phyloP scores from a whole-genome alignment of 2,797 vertebrate genomes.

The Gallinago solitaria region DNA sequence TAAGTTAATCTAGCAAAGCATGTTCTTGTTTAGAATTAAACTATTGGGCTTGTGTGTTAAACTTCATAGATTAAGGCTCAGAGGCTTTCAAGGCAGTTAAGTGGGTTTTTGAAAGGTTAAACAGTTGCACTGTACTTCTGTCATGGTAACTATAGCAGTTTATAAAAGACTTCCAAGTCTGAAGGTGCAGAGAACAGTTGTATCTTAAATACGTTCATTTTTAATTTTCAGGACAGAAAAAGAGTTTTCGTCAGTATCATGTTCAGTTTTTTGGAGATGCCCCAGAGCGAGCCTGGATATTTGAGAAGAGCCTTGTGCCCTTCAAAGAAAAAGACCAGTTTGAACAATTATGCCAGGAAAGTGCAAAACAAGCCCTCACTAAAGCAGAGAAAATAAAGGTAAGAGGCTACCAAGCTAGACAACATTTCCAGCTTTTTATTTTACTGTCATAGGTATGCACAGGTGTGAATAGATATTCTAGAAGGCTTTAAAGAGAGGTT shows the following conservation, averaged over 20 bases:
- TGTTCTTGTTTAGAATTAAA: not conserved
- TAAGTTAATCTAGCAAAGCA: not conserved
- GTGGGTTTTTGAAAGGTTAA: not conserved
- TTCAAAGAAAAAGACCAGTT: conserved; percentile 92
- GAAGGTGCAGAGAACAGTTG: not conserved
- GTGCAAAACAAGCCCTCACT: conserved; percentile 82
- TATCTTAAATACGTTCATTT: not conserved
- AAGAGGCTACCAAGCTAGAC: not conserved
- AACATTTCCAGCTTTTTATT: not conserved
- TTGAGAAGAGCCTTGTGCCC: conserved; percentile 92
- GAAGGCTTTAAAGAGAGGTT: not conserved
- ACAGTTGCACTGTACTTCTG: not conserved
- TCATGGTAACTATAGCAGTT: not conserved
- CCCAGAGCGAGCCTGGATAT: conserved; percentile 95
- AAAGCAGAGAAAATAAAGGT: conserved; percentile 89
- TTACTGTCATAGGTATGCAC: not conserved
- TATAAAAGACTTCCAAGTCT: not conserved
- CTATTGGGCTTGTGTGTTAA: not conserved
- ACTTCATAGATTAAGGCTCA: not conserved
- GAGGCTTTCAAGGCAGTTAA: not conserved
- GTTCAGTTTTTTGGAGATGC: conserved; percentile 97
- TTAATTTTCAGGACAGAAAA: conserved; percentile 78
- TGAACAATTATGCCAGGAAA: conserved; percentile 86
- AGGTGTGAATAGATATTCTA: not conserved
- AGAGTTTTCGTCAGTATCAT: conserved; percentile 87